Conservation (phyloP, 1,140 invertebrate genomes). For the Mizuhopecten yessoensis region DNA sequence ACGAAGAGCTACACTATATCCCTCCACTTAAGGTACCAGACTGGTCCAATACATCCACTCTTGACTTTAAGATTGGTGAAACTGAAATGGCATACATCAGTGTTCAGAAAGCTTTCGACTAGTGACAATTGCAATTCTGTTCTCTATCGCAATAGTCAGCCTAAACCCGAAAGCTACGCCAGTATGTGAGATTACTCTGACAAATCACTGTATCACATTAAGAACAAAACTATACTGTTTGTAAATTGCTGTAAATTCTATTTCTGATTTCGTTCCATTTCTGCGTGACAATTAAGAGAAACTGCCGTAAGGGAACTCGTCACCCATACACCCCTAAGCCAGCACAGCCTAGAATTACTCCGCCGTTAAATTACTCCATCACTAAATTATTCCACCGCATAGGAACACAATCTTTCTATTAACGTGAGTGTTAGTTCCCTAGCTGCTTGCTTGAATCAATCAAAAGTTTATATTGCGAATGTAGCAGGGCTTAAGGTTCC, state of each 20-base stretch:
- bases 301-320: background rate
- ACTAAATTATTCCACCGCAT: background rate
- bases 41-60: too few species aligned
- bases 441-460: background rate
- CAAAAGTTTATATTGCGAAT: background rate
- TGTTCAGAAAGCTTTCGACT: background rate
- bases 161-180: background rate
- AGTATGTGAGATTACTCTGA: background rate
- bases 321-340: background rate
- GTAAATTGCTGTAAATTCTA: slow-evolving; percentile 2
- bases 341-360: background rate
- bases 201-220: background rate
- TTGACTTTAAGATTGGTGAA: too few species aligned
- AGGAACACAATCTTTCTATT: background rate
- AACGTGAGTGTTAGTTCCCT: background rate
- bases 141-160: background rate
- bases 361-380: background rate
- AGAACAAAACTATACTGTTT: background rate
- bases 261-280: background rate
- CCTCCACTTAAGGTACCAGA: too few species aligned
- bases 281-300: background rate
- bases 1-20: too few species aligned
- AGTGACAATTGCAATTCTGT: background rate
- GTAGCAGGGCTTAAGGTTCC: background rate
- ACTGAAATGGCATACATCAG: too few species aligned